phyloP scores from a whole-genome alignment of 2,113 vertebrate species.

The Gopherus evgoodei region DNA sequence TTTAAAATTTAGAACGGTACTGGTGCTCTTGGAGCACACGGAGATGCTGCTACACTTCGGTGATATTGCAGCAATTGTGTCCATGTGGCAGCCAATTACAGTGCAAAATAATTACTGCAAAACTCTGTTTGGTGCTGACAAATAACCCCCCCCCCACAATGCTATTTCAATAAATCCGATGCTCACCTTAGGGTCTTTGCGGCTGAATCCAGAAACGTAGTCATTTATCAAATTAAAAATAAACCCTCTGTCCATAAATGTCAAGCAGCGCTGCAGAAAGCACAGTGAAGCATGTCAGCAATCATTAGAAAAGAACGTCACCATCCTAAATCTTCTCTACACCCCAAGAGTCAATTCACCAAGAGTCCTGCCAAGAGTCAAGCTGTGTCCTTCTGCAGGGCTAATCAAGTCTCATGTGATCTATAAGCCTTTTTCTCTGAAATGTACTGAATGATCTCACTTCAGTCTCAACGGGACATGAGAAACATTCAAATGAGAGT shows the following conservation, averaged over 20 bases:
- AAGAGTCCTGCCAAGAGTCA: neutral
- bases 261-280: conserved; percentile 89
- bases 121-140: neutral
- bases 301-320: neutral
- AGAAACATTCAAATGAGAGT: neutral
- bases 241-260: conserved; percentile 97
- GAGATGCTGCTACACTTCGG: neutral
- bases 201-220: conserved; percentile 93
- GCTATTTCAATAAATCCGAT: neutral
- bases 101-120: neutral
- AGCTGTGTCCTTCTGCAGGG: neutral
- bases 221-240: conserved; percentile 94
- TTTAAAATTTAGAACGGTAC: neutral
- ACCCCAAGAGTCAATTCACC: neutral
- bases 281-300: neutral
- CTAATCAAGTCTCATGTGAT: neutral
- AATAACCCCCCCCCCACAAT: fast-evolving
- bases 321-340: neutral
- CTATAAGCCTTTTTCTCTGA: neutral
- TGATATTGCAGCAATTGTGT: neutral
- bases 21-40: neutral
- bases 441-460: neutral
- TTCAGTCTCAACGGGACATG: neutral
- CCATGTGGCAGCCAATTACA: neutral
- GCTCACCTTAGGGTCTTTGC: conserved; percentile 95